A percentile compares a stretch with the other conserved stretches of the same genome.
Evolutionary conservation across 2,797 vertebrate genomes (phyloP).

Genomic region (Siniperca scherzeri): DNA sequence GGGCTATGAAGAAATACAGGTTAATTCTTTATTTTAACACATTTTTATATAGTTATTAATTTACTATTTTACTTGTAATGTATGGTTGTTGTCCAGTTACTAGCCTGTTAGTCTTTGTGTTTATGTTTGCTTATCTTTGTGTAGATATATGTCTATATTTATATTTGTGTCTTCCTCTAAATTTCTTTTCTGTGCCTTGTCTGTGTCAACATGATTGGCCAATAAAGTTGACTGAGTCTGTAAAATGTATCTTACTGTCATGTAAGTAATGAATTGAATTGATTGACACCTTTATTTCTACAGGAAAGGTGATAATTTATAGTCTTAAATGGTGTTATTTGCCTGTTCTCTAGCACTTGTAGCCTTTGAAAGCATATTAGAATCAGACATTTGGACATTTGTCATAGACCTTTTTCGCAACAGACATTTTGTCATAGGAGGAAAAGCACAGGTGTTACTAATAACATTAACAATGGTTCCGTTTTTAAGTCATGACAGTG

Average conservation of each 20-base stretch:
- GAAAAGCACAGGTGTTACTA: not conserved
- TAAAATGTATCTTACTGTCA: not conserved
- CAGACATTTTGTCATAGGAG: not conserved
- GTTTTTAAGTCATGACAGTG: not conserved
- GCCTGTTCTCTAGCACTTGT: not conserved
- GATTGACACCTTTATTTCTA: not conserved
- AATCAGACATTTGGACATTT: not conserved
- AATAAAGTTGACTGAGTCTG: not conserved
- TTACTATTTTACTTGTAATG: not conserved
- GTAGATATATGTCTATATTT: not conserved
- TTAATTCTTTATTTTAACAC: not conserved
- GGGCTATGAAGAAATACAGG: not conserved
- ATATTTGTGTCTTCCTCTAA: constrained; percentile 24
- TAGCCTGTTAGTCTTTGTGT: not conserved
- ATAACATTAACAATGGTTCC: not conserved
- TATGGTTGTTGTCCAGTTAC: not conserved
- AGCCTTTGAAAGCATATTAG: not conserved
- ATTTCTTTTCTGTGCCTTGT: not conserved
- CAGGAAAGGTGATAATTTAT: not conserved
- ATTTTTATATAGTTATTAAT: not conserved
- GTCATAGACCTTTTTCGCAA: too few species aligned
- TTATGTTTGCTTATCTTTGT: not conserved
- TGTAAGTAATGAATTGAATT: not conserved
- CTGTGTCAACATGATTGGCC: not conserved
- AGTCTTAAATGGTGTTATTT: not conserved